Percentiles rank a stretch among this genome's conserved stretches.
Evolutionary conservation across 2,888 invertebrate species (phyloP).

Genomic region (Mayetiola destructor): DNA sequence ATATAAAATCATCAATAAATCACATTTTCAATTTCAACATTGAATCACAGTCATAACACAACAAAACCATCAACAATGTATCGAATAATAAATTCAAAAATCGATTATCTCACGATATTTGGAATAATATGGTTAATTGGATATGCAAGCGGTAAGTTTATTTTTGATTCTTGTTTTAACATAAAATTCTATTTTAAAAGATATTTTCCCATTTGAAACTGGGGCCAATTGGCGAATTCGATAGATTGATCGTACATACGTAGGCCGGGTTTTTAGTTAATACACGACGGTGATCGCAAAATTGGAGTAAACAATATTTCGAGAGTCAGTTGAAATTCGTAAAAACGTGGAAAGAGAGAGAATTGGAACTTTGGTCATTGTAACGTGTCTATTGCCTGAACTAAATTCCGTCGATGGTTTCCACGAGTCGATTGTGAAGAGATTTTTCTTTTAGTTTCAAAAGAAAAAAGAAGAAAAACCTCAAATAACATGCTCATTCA

Average conservation of each 20-base stretch:
- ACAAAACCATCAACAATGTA: background rate
- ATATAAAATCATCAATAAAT: too few relatives aligned
- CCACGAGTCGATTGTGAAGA: background rate
- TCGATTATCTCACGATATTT: constrained; percentile 6
- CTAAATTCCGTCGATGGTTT: constrained; percentile 4
- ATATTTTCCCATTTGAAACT: too few relatives aligned
- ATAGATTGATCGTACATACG: too few relatives aligned
- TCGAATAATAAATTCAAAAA: background rate
- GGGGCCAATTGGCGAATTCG: too few relatives aligned
- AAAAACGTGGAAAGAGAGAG: background rate
- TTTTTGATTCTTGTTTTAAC: background rate
- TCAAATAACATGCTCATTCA: too few relatives aligned
- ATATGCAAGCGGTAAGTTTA: constrained; percentile 11
- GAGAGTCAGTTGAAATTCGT: background rate
- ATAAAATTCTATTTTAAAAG: too few relatives aligned
- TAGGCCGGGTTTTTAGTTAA: too few relatives aligned
- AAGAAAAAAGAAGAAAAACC: too few relatives aligned
- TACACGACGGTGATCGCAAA: too few relatives aligned
- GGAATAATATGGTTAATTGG: constrained; percentile 13
- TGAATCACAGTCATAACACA: background rate
- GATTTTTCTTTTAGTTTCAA: too few relatives aligned
- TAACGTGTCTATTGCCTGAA: background rate
- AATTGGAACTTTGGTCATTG: constrained; percentile 3
- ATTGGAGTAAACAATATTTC: background rate
- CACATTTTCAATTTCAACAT: too few relatives aligned